These are phyloP conservation scores for Agrochola lychnidis DNA, from an alignment of 2,888 invertebrate species.

Conservation along the genomic window DNA sequence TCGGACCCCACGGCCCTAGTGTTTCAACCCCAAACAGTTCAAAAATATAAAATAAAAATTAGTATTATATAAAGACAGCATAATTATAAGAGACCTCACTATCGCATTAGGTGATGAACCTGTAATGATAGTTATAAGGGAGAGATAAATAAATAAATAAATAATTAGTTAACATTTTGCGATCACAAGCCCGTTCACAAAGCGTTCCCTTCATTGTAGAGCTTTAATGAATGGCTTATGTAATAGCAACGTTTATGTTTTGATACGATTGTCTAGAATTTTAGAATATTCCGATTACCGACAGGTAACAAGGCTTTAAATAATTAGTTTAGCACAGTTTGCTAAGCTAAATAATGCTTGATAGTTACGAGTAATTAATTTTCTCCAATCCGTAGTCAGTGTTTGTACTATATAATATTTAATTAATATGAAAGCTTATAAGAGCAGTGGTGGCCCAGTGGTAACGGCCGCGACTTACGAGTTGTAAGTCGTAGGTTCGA, in stretches of 20 bases:
- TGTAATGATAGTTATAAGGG: too few species aligned
- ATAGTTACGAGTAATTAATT: slow-evolving; percentile 28
- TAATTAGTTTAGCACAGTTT: slow-evolving; percentile 5
- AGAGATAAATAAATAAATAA: too few species aligned
- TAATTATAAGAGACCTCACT: too few species aligned
- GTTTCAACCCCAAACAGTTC: too few species aligned
- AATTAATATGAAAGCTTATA: slow-evolving; percentile 37
- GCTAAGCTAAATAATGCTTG: not conserved
- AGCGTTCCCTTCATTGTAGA: not conserved
- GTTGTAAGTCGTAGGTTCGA: too few species aligned
- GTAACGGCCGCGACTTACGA: too few species aligned
- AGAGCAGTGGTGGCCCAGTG: too few species aligned
- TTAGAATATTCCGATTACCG: not conserved
- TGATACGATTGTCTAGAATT: not conserved
- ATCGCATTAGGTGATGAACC: too few species aligned
- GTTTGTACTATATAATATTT: slow-evolving; percentile 28
- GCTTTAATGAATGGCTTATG: not conserved
- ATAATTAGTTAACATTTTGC: not conserved
- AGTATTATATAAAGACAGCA: too few species aligned
- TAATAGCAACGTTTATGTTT: not conserved
- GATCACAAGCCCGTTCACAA: not conserved
- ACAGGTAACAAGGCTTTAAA: not conserved
- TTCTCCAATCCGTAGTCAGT: slow-evolving; percentile 20
- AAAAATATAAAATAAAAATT: too few species aligned
- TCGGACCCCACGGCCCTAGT: too few species aligned